phyloP scores from a whole-genome alignment of 2,888 invertebrate species.

The Drosophila monieri region DNA sequence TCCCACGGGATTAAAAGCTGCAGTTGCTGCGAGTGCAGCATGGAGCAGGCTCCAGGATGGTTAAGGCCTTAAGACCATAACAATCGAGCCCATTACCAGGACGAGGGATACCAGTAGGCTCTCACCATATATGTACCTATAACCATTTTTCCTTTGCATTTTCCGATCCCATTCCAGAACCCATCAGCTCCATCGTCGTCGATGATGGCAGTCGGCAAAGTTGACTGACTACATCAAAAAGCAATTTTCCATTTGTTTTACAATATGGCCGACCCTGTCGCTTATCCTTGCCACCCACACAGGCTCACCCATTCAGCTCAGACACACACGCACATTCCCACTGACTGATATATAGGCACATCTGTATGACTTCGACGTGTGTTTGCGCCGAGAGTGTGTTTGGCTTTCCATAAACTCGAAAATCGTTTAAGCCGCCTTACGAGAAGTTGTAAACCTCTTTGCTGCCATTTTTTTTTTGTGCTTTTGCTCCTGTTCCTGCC shows the following conservation, averaged over 20 bases:
- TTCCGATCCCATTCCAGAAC: constrained; percentile 20
- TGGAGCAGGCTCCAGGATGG: constrained; percentile 32
- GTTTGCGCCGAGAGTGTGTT: constrained; percentile 67
- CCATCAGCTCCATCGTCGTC: constrained; percentile 38
- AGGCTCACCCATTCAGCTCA: constrained; percentile 2
- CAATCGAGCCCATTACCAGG: constrained; percentile 14
- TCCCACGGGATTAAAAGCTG: constrained; percentile 62
- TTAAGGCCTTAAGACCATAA: constrained; percentile 15
- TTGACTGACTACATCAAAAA: constrained; percentile 73
- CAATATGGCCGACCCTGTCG: constrained; percentile 45
- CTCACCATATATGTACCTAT: neutral
- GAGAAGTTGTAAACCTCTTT: constrained; percentile 76
- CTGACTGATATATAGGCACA: constrained; percentile 11
- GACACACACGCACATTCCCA: constrained; percentile 1
- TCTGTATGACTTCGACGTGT: constrained; percentile 28
- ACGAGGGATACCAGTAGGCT: constrained; percentile 8
- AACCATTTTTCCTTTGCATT: constrained; percentile 3
- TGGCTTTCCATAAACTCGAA: constrained; percentile 77
- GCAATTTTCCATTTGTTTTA: constrained; percentile 75
- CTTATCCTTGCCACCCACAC: constrained; percentile 15
- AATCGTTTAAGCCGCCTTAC: constrained; percentile 77
- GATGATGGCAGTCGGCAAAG: constrained; percentile 49
- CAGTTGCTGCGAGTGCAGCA: constrained; percentile 31
- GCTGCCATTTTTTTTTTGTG: constrained; percentile 29
- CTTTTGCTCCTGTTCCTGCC: constrained; percentile 3